These are phyloP conservation scores for Gymnocypris eckloni DNA, from an alignment of 2,797 vertebrate genomes.

Conservation along the genomic window DNA sequence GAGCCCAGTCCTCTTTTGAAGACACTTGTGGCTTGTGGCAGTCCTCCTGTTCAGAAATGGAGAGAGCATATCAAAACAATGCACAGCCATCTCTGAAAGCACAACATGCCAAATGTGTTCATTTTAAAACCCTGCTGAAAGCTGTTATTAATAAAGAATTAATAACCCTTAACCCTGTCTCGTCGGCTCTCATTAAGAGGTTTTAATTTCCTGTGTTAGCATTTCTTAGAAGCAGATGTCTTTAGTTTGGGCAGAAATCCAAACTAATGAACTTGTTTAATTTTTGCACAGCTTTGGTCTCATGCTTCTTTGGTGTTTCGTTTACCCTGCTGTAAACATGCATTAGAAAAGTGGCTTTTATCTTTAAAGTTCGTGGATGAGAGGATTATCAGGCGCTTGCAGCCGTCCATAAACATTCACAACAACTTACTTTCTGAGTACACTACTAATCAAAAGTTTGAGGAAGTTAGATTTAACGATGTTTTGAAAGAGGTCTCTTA, in stretches of 20 bases:
- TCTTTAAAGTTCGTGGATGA: neutral
- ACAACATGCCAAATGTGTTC: neutral
- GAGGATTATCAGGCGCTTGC: neutral
- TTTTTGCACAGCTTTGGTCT: constrained; percentile 1
- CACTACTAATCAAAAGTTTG: neutral
- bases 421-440: neutral
- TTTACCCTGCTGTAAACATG: neutral
- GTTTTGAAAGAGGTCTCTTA: neutral
- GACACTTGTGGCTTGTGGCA: constrained; percentile 84
- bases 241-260: neutral
- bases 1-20: constrained; percentile 82
- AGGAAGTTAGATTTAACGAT: neutral
- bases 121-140: neutral
- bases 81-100: constrained; percentile 80
- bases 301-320: neutral
- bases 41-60: constrained; percentile 86
- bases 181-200: neutral
- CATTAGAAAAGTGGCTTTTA: constrained; percentile 6
- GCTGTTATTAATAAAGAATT: constrained; percentile 8
- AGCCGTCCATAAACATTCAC: neutral
- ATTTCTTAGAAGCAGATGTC: neutral
- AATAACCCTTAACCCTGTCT: neutral
- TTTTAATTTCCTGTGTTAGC: neutral
- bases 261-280: neutral
- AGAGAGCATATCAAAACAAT: constrained; percentile 71